phyloP scores from a whole-genome alignment of 2,797 vertebrate species.

The Ctenopoma multispine region DNA sequence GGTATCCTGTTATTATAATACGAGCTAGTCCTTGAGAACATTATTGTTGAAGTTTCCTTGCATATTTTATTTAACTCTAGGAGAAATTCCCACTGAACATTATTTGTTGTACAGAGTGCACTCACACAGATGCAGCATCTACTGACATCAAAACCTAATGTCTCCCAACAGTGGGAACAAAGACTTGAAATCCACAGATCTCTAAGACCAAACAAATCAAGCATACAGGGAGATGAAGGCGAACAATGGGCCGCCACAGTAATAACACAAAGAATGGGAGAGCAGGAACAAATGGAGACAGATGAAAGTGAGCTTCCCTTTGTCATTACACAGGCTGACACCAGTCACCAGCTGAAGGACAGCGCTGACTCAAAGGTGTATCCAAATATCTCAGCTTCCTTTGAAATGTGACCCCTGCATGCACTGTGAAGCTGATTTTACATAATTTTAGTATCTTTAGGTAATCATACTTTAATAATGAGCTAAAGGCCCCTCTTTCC shows the following conservation, averaged over 20 bases:
- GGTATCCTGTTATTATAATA: not conserved
- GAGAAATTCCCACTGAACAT: conserved; percentile 43
- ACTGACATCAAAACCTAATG: conserved; percentile 56
- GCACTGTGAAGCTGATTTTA: conserved; percentile 24
- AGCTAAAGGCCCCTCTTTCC: conserved; percentile 20
- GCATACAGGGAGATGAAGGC: conserved; percentile 61
- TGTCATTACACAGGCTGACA: conserved; percentile 55
- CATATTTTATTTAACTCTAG: conserved; percentile 38
- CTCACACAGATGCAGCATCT: conserved; percentile 29
- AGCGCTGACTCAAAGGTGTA: conserved; percentile 27
- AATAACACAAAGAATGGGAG: conserved; percentile 56
- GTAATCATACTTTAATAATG: conserved; percentile 33
- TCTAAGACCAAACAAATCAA: conserved; percentile 54
- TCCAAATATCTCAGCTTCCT: conserved; percentile 51
- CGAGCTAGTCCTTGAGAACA: not conserved
- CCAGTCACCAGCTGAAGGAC: conserved; percentile 57
- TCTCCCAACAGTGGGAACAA: conserved; percentile 47
- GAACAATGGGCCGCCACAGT: conserved; percentile 46
- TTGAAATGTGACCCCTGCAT: conserved; percentile 64
- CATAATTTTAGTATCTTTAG: conserved; percentile 31
- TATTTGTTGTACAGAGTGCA: conserved; percentile 50
- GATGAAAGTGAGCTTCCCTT: conserved; percentile 68
- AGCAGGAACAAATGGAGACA: conserved; percentile 58
- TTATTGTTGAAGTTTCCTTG: conserved; percentile 23
- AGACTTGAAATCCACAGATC: conserved; percentile 58